These are phyloP conservation scores for Dromaius novaehollandiae DNA, from an alignment of 2,113 vertebrate species.

Conservation along the genomic window DNA sequence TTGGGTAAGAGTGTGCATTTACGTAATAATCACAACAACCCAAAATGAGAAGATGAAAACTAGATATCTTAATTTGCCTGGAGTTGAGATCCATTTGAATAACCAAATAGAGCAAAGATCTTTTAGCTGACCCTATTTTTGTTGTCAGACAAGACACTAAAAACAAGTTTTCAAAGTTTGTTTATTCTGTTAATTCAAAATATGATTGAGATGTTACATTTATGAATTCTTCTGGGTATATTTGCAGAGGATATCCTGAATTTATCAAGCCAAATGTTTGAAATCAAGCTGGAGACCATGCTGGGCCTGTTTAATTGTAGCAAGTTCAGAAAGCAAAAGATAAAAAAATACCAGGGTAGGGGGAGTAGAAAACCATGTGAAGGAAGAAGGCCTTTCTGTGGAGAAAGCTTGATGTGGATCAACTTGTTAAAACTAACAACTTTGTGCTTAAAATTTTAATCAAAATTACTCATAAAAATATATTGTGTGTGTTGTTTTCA, in stretches of 20 bases:
- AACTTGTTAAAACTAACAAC: neutral
- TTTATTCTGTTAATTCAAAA: neutral
- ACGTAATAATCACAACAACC: neutral
- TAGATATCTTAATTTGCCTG: neutral
- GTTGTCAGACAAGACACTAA: neutral
- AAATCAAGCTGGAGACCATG: neutral
- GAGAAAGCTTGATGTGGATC: neutral
- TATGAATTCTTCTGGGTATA: neutral
- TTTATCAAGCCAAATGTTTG: conserved; percentile 18
- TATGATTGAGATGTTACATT: neutral
- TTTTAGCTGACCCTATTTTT: neutral
- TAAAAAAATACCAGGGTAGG: neutral
- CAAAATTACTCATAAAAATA: neutral
- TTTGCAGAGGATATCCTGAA: conserved; percentile 35
- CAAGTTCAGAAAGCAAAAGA: neutral
- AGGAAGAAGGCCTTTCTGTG: neutral
- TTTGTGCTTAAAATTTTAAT: neutral
- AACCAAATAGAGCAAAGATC: neutral
- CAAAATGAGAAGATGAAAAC: neutral
- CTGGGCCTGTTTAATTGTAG: neutral
- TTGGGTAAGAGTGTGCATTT: neutral
- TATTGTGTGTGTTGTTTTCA: neutral
- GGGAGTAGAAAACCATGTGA: neutral
- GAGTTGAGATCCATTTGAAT: neutral
- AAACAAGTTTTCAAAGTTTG: neutral